These are phyloP conservation scores for Pomacea canaliculata DNA, from an alignment of 2,888 invertebrate species.

Conservation along the genomic window DNA sequence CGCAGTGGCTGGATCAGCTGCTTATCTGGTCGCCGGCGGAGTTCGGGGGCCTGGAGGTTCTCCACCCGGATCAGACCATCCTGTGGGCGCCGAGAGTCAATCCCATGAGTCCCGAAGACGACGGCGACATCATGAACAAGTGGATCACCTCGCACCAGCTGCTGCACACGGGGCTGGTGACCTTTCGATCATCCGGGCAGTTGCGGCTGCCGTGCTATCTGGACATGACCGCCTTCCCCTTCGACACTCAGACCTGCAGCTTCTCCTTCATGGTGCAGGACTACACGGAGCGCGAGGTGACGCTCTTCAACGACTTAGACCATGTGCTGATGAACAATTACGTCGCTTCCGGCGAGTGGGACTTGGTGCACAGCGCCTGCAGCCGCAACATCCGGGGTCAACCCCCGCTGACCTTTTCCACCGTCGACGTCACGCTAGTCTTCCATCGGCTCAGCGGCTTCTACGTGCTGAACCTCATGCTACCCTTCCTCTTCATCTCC, in stretches of 20 bases:
- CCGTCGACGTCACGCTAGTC: not conserved
- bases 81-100: not conserved
- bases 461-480: not conserved
- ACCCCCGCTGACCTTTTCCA: not conserved
- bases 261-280: not conserved
- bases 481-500: not conserved
- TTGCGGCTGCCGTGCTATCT: not conserved
- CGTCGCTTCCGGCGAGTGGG: no score
- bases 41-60: not conserved
- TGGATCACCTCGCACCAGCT: not conserved
- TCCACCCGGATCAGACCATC: not conserved
- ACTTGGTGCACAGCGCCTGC: no score
- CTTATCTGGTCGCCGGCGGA: not conserved
- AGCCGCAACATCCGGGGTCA: no score
- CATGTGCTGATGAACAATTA: no score
- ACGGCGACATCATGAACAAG: not conserved
- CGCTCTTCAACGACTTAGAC: not conserved
- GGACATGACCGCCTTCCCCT: not conserved
- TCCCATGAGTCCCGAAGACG: not conserved
- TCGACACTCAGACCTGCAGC: slow-evolving; percentile 1
- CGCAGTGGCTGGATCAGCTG: not conserved
- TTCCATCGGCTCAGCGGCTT: not conserved
- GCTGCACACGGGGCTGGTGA: not conserved
- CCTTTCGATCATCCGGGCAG: not conserved
- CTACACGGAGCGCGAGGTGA: slow-evolving; percentile 1